Evolutionary conservation across 2,888 invertebrate species (phyloP).

Genomic region (Oscheius onirici): DNA sequence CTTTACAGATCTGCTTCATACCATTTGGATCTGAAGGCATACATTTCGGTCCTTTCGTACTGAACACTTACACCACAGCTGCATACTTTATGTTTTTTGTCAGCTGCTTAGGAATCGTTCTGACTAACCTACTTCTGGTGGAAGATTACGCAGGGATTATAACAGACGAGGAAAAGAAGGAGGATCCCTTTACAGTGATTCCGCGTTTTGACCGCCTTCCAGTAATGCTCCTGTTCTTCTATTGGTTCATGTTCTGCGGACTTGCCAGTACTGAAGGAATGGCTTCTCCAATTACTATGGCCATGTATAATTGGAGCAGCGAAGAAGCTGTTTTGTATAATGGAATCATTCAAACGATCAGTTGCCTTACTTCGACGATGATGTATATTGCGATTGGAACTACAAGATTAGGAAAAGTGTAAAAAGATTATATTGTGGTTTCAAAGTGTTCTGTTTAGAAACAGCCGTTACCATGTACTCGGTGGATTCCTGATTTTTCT

Average conservation of each 20-base stretch:
- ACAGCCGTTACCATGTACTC: constrained; percentile 40
- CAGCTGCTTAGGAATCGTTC: background rate
- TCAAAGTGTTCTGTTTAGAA: constrained; percentile 35
- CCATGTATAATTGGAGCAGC: constrained; percentile 57
- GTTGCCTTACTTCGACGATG: constrained; percentile 45
- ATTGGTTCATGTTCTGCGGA: constrained; percentile 36
- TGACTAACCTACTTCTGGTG: constrained; percentile 1
- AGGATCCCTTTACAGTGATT: constrained; percentile 38
- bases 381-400: constrained; percentile 43
- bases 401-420: constrained; percentile 40
- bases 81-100: constrained; percentile 31
- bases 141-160: constrained; percentile 56
- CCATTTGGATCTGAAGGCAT: constrained; percentile 24
- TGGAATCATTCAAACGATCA: constrained; percentile 47
- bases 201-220: constrained; percentile 45
- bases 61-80: constrained; percentile 55
- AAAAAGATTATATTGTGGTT: no score
- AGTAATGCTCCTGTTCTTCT: constrained; percentile 40
- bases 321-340: constrained; percentile 52
- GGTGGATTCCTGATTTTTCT: constrained; percentile 42
- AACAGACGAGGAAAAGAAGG: constrained; percentile 38
- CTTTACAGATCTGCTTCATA: constrained; percentile 34
- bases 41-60: constrained; percentile 35
- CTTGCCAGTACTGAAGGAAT: constrained; percentile 34
- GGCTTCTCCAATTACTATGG: constrained; percentile 51